Evolutionary conservation across 2,113 vertebrate genomes (phyloP).

Genomic region (Ploceus nigricollis): DNA sequence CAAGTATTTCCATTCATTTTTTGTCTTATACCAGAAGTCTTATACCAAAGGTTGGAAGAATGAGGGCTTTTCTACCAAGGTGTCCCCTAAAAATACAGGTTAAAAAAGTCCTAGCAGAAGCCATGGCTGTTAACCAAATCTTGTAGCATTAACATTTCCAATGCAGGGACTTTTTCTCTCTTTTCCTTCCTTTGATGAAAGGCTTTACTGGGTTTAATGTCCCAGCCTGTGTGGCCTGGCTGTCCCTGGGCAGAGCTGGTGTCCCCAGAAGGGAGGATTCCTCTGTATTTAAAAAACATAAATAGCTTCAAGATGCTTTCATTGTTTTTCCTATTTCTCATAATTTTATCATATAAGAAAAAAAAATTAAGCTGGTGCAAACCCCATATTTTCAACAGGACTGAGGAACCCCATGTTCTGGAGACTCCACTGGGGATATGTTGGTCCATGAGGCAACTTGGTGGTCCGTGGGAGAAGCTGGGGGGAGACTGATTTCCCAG

Average conservation of each 20-base stretch:
- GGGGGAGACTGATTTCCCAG: neutral
- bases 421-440: neutral
- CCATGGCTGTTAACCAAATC: neutral
- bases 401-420: neutral
- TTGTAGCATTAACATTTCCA: neutral
- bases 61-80: neutral
- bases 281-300: neutral
- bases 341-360: neutral
- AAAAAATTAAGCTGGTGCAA: neutral
- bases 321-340: neutral
- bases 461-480: neutral
- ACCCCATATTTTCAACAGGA: neutral
- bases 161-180: neutral
- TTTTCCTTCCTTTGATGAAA: neutral
- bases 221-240: neutral
- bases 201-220: neutral
- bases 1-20: neutral
- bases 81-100: neutral
- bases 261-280: neutral
- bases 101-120: neutral
- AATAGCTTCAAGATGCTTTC: neutral
- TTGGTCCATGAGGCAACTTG: neutral
- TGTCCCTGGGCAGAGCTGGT: neutral
- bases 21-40: neutral
- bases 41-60: no score